phyloP scores from a whole-genome alignment of 2,888 invertebrate species.

The Parnassius smintheus region DNA sequence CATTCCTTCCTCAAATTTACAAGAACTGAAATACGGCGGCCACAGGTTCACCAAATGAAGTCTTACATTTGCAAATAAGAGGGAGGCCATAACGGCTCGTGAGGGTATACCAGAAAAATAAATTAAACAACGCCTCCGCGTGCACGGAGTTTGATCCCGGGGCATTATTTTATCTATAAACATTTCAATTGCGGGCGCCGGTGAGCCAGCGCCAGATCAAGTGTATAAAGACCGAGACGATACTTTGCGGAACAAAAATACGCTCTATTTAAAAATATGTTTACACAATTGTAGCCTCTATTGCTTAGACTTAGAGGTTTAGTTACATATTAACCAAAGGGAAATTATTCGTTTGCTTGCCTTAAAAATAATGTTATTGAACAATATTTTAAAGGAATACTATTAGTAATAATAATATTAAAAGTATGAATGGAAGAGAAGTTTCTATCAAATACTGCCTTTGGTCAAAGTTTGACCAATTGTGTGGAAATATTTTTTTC shows the following conservation, averaged over 20 bases:
- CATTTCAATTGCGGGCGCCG: conserved; percentile 67
- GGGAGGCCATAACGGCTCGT: conserved; percentile 28
- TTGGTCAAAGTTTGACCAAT: too few species aligned
- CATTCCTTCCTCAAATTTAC: conserved; percentile 6
- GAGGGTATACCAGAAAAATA: conserved; percentile 58
- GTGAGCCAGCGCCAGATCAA: conserved; percentile 30
- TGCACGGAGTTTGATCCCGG: conserved; percentile 64
- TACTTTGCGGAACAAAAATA: conserved; percentile 1
- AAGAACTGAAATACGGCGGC: not conserved
- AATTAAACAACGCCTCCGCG: conserved; percentile 61
- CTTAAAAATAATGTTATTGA: too few species aligned
- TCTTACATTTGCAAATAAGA: conserved; percentile 37
- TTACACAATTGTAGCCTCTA: too few species aligned
- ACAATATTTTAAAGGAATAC: too few species aligned
- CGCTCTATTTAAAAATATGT: not conserved
- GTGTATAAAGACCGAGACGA: conserved; percentile 4
- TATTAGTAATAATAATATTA: too few species aligned
- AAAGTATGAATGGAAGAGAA: too few species aligned
- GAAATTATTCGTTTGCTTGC: too few species aligned
- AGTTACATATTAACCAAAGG: too few species aligned
- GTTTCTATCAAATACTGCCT: too few species aligned
- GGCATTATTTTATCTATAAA: conserved; percentile 75
- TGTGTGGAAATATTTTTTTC: too few species aligned
- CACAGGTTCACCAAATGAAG: conserved; percentile 36
- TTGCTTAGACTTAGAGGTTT: too few species aligned